Conservation (phyloP, 1,140 invertebrate genomes). For the Carcinoscorpius rotundicauda region DNA sequence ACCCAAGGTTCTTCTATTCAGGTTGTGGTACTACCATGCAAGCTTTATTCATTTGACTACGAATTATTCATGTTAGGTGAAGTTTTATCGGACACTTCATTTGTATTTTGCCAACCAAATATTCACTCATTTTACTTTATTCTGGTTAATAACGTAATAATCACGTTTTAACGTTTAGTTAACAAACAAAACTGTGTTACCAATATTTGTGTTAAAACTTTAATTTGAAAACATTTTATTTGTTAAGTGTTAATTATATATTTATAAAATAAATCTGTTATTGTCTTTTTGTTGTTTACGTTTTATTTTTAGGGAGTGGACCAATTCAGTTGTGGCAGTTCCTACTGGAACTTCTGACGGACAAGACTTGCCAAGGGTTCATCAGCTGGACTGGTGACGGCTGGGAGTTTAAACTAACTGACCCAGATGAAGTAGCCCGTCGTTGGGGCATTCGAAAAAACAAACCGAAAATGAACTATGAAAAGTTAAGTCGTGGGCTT, state of each 20-base stretch:
- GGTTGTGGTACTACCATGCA: no score
- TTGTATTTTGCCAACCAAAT: no score
- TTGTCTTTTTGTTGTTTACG: neutral
- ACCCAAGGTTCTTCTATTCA: no score
- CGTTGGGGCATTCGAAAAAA: conserved; percentile 96
- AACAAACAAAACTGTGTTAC: no score
- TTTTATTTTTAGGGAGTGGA: conserved; percentile 50
- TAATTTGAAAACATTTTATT: conserved; percentile 1
- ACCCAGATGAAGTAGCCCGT: conserved; percentile 92
- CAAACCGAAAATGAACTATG: conserved; percentile 99
- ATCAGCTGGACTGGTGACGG: conserved; percentile 98
- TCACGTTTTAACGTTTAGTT: no score
- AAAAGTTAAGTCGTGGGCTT: conserved; percentile 87
- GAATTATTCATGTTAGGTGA: no score
- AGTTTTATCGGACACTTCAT: no score
- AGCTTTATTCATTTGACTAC: no score
- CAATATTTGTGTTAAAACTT: neutral
- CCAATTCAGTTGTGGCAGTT: conserved; percentile 97
- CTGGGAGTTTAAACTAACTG: conserved; percentile 97
- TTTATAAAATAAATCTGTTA: neutral
- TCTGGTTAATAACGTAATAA: no score
- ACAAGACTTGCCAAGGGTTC: conserved; percentile 89
- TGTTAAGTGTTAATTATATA: neutral
- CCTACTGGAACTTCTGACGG: conserved; percentile 84
- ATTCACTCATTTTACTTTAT: no score